phyloP scores from a whole-genome alignment of 1,140 invertebrate genomes.

The Catajapyx aquilonaris region DNA sequence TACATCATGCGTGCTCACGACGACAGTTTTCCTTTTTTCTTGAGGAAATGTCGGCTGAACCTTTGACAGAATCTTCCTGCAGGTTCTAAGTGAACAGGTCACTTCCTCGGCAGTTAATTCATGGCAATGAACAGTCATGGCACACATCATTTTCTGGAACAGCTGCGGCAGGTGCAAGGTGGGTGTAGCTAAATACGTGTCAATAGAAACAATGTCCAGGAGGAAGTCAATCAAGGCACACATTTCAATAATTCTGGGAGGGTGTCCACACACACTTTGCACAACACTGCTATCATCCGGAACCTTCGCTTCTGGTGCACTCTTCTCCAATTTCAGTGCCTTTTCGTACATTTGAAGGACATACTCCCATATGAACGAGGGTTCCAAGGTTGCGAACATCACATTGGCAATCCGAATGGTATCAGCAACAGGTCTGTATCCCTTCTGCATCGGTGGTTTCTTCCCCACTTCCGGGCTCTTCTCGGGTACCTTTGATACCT shows the following conservation, averaged over 20 bases:
- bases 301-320: slow-evolving; percentile 12
- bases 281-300: slow-evolving; percentile 9
- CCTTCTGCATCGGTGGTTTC: too few species aligned
- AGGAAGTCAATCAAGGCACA: slow-evolving; percentile 56
- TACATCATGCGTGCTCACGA: too few species aligned
- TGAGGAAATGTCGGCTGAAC: slow-evolving; percentile 48
- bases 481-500: too few species aligned
- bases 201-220: slow-evolving; percentile 53
- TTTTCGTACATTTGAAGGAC: slow-evolving; percentile 44
- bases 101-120: slow-evolving; percentile 37
- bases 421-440: too few species aligned
- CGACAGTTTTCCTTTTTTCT: too few species aligned
- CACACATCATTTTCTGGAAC: slow-evolving; percentile 38
- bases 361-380: slow-evolving; percentile 71
- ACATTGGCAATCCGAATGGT: slow-evolving; percentile 78
- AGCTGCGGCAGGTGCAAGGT: slow-evolving; percentile 54
- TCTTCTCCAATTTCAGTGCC: slow-evolving; percentile 26
- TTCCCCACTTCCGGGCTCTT: too few species aligned
- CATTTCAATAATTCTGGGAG: slow-evolving; percentile 21
- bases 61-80: slow-evolving; percentile 51
- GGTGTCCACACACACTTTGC: slow-evolving; percentile 14
- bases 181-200: slow-evolving; percentile 58
- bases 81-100: slow-evolving; percentile 37
- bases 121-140: slow-evolving; percentile 33
- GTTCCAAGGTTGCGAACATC: slow-evolving; percentile 63